Evolutionary conservation across 35 echinoderm and acorn worm species (phyloP).

Genomic region (Chiridota heheva): DNA sequence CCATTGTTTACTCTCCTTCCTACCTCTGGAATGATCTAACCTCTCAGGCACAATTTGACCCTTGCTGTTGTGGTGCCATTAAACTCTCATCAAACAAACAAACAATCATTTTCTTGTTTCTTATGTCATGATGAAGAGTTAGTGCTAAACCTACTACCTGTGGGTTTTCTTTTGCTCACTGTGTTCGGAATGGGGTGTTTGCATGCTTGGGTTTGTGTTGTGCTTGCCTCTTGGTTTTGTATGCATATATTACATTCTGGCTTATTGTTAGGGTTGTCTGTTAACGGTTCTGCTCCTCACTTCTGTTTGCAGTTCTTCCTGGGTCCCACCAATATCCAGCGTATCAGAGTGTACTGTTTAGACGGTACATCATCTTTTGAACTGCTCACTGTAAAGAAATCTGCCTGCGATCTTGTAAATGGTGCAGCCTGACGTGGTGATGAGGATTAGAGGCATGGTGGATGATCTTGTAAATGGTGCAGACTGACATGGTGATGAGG

Average conservation of each 20-base stretch:
- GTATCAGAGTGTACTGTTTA: not conserved
- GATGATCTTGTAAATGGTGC: no score
- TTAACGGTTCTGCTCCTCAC: not conserved
- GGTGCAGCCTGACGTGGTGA: no score
- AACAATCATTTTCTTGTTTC: conserved; percentile 61
- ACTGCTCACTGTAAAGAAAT: no score
- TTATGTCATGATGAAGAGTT: conserved; percentile 54
- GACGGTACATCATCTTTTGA: not conserved
- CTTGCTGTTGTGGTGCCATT: no score
- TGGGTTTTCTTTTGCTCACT: conserved; percentile 41
- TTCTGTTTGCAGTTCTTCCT: not conserved
- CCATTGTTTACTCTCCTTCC: no score
- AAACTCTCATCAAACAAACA: no score
- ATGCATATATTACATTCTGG: conserved; percentile 56
- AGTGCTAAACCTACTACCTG: conserved; percentile 47
- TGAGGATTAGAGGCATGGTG: no score
- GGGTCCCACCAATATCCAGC: not conserved
- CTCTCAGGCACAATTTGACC: no score
- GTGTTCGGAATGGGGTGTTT: conserved; percentile 6
- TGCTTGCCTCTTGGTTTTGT: conserved; percentile 54
- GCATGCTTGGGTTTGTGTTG: conserved; percentile 23
- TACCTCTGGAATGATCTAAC: no score
- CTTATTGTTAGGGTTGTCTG: conserved; percentile 53
- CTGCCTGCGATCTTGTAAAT: no score
- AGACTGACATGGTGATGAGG: no score